phyloP scores from a whole-genome alignment of 2,888 invertebrate species.

The Holacanthella duospinosa region DNA sequence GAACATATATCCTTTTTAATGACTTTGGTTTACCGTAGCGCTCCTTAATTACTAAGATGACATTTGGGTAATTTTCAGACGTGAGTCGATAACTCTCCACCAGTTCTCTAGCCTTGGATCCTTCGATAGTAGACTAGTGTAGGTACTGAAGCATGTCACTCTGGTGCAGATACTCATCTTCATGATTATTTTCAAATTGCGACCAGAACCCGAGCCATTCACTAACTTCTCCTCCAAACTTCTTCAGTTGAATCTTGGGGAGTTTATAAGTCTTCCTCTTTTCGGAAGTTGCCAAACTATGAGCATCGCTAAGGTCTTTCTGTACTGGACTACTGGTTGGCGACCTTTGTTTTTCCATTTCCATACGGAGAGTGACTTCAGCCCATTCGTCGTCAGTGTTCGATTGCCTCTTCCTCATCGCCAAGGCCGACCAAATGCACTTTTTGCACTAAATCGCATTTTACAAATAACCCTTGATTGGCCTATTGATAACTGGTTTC shows the following conservation, averaged over 20 bases:
- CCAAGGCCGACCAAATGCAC: too few relatives aligned
- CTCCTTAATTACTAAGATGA: conserved; percentile 1
- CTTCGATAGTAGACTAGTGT: not conserved
- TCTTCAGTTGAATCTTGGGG: conserved; percentile 1
- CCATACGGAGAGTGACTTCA: too few relatives aligned
- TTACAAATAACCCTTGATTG: too few relatives aligned
- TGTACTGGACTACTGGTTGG: too few relatives aligned
- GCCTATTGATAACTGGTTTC: too few relatives aligned
- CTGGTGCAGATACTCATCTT: not conserved
- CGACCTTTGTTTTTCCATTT: too few relatives aligned
- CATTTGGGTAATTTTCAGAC: conserved; percentile 7
- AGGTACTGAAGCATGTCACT: conserved; percentile 10
- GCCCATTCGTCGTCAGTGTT: too few relatives aligned
- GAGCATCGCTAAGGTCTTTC: too few relatives aligned
- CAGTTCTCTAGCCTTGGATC: not conserved
- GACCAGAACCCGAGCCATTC: conserved; percentile 9
- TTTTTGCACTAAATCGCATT: too few relatives aligned
- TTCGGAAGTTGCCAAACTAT: not conserved
- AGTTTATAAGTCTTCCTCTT: conserved; percentile 3
- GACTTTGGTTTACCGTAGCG: not conserved
- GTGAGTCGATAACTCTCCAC: not conserved
- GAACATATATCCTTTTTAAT: not conserved
- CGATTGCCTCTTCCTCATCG: too few relatives aligned
- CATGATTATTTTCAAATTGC: conserved; percentile 8
- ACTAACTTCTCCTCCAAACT: conserved; percentile 7